Base-by-base conservation (phyloP, 2,113 vertebrate genomes). In the Hydropotes inermis region DNA sequence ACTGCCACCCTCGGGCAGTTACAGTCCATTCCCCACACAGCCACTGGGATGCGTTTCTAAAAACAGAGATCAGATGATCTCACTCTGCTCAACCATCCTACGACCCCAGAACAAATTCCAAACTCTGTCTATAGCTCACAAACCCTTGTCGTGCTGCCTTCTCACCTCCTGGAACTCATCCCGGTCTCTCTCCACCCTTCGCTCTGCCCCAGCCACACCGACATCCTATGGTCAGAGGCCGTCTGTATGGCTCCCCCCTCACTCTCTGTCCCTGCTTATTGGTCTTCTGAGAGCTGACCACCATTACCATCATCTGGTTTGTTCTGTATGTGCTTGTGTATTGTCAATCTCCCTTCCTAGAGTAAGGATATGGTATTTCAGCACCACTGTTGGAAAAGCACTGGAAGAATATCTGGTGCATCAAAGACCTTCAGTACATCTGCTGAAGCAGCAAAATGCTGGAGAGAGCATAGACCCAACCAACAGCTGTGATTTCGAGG, bases 201-300 rank as follows among this genome's bases (percentile, higher is more conserved):
- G 0, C 33, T 54, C 17, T 45, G 52, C n/a, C 10, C 55, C 21
- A 39, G 50, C 15, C 87, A 28, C 6, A 1, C 33, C 9, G 27
- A 52, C 55, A 33, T 23, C 54, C 50, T 11, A n/a, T 1, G 39
- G 16, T 33, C 83, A 81, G 83, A 64, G 36, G 4, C 45, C 33
- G 2, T 45, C 39, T 0, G 4, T 5, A 64, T 2, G 17, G 30
- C 27, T 25, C 13, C 7, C 2, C 3, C 13, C 87, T n/a, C n/a
- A 14, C 39, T 25, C 82, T 50, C 45, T 43, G n/a, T 36, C 52
- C 76, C 78, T 23, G 55, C n/a, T 60, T 45, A 8, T 27, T 17
- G 55, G n/a, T 19, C 89, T 33, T 74, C 60, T 61, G 9, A 39
- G 82, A 2, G 2, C 55, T 58, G 8, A 14, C 7, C 3, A 2